Evolutionary conservation across 2,113 vertebrate species (phyloP), one percentile per base, ranked within the genome.

Genomic region (Calidris pygmaea): DNA sequence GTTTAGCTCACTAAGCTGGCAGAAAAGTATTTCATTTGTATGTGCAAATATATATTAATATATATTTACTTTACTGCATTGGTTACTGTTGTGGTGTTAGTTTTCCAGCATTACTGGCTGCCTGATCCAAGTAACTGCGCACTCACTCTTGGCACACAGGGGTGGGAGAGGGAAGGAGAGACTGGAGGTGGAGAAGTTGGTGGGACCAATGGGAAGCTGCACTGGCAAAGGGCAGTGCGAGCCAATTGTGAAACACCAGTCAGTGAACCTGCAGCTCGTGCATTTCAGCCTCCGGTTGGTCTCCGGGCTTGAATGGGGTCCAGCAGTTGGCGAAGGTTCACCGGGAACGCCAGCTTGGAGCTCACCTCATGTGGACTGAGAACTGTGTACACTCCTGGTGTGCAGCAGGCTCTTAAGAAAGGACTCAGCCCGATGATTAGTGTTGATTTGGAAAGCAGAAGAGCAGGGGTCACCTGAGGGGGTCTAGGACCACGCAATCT

Each of bases 161-260:
- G 18, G 27, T 52, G 87, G 37, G 41, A 91, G 70, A 72, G 73
- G 48, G 35, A 48, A 52, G 63, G 72, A 71, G 83, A 58, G 37
- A 47, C 45, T 50, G 85, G 71, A 96, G 94, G 90, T 89, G 92
- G 95, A 88, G 94, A 84, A 71, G 76, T 21, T 80, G 59, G 19
- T 86, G 76, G 45, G 39, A 77, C 95, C 96, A 93, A 95, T 92
- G 80, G 50, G 58, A 29, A 73, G 63, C 68, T 26, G 41, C 14
- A 29, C 24, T 3, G 1, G 82, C 45, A 58, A 5, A 83, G 82
- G 90, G 59, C 88, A 86, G 75, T 10, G 0, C 1, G 7, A 32
- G 80, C 50, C 89, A 52, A 3, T 3, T 14, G 92, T 92, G 96
- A 89, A 47, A 95, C 68, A 12, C 7, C 50, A 35, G 63, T 72